These are phyloP conservation scores for Nothura maculosa DNA, from an alignment of 2,797 vertebrate species.

Conservation along the genomic window DNA sequence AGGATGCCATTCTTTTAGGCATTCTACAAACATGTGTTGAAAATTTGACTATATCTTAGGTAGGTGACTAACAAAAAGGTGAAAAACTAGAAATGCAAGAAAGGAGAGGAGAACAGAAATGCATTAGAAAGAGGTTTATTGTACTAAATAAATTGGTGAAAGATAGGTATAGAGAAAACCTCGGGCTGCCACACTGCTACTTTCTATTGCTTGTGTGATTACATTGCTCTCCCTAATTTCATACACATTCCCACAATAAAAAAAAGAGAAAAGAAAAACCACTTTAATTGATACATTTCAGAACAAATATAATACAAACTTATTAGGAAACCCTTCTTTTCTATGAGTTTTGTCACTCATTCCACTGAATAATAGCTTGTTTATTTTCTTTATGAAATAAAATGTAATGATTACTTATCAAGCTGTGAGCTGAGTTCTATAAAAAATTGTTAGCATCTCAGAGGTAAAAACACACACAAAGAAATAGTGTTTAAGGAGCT, in stretches of 20 bases:
- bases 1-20: background rate
- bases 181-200: background rate
- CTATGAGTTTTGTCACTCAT: background rate
- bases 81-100: background rate
- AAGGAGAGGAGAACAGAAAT: background rate
- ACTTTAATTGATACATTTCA: background rate
- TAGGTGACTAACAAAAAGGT: background rate
- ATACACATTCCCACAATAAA: background rate
- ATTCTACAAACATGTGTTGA: background rate
- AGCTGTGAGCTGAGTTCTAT: background rate
- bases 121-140: background rate
- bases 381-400: background rate
- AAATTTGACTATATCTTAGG: rapidly evolving
- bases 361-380: background rate
- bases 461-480: background rate
- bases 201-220: background rate
- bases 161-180: background rate
- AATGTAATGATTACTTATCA: background rate
- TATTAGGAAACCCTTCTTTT: background rate
- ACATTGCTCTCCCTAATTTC: background rate
- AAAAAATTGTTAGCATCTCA: background rate
- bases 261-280: background rate
- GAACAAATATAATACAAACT: background rate
- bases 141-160: background rate
- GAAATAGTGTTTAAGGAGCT: background rate